Evolutionary conservation across 2,888 invertebrate species (phyloP), one percentile per base, ranked within the genome.

Genomic region (Steromphala cineraria): DNA sequence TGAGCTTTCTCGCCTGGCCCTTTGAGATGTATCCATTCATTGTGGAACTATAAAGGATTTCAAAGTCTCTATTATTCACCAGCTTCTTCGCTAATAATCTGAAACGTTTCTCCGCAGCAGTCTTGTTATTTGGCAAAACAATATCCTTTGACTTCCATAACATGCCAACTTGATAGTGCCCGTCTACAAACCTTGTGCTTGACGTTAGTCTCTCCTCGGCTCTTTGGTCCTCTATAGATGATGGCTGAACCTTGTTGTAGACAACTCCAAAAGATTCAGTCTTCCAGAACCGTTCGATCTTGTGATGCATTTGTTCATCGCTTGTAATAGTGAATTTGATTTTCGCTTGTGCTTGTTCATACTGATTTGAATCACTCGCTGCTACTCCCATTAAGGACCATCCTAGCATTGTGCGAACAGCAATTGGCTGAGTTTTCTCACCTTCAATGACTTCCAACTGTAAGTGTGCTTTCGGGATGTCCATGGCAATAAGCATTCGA

Each of bases 21-120:
- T 75, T 75, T 21, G 19, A 24, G 24, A 75, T 75, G 19, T 75
- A 75, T 17, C 75, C 53, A 52, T 75, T 75, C 53, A 75, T n/a
- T 8, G 75, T 75, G 21, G 21, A 56, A 56, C 46, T 46, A 13
- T 40, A 31, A n/a, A 36, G 46, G 2, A 19, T 2, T 24, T 36
- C 15, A 10, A 21, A 36, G 46, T 17, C 46, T 46, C 46, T 46
- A 1, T 46, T 46, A 13, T 46, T 46, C 13, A 56, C 56, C 4
- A 56, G 56, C n/a, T 75, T 52, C n/a, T 24, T n/a, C 53, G 15
- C 24, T 15, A 75, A n/a, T 13, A 24, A 21, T 7, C 21, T 21
- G 28, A 75, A 21, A 19, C 19, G 19, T 17, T 24, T 52, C 13
- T 74, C 74, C 19, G 40, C 74, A 15, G 17, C 40, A 13, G 10